Evolutionary conservation across 2,797 vertebrate species (phyloP).

Genomic region (Acrossocheilus fasciatus): DNA sequence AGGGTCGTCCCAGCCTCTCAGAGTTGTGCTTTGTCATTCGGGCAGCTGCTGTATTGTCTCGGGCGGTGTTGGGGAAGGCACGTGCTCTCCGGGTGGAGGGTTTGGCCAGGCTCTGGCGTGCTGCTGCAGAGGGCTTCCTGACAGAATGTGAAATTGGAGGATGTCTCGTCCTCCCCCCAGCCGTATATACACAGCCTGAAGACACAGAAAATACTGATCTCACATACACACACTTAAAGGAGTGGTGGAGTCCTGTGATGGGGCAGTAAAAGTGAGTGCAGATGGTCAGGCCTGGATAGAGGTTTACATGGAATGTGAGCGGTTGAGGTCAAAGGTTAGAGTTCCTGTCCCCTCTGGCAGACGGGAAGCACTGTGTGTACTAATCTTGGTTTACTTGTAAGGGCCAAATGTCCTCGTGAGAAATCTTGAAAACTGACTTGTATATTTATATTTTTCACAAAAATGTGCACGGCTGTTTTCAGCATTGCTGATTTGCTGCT

Average conservation of each 20-base stretch:
- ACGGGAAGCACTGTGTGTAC: neutral
- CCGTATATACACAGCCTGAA: neutral
- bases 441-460: neutral
- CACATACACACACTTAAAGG: neutral
- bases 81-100: constrained; percentile 58
- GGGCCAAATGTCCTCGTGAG: neutral
- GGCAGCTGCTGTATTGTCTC: constrained; percentile 79
- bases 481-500: neutral
- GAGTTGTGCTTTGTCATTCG: constrained; percentile 69
- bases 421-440: neutral
- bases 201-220: neutral
- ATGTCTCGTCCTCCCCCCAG: neutral
- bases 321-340: constrained; percentile 52
- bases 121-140: constrained; percentile 19
- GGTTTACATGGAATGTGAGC: constrained; percentile 35
- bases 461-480: neutral
- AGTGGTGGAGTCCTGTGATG: neutral
- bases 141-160: constrained; percentile 41
- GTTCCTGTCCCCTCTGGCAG: constrained; percentile 44
- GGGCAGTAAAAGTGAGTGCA: constrained; percentile 31
- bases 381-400: neutral
- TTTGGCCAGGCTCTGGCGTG: neutral
- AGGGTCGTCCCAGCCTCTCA: constrained; percentile 58
- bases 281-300: neutral
- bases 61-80: constrained; percentile 71